Base-by-base conservation (phyloP, 2,797 vertebrate genomes). In the Dallia pectoralis region DNA sequence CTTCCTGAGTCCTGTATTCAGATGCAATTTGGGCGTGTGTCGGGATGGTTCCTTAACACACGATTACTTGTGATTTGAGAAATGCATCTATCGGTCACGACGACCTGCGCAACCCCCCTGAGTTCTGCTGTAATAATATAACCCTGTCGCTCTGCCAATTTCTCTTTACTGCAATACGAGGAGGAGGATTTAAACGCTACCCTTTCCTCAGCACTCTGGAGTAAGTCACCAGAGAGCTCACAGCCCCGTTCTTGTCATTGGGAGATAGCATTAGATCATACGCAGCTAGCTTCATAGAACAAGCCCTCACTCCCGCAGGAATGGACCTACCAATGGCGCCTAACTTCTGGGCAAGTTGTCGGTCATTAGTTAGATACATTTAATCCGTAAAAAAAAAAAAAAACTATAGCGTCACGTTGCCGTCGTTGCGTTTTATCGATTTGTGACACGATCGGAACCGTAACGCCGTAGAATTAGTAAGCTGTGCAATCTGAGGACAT, bases 171-270 rank as follows among this genome's bases (percentile, higher is more conserved):
- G n/a, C n/a, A 22, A 56, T 19, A 56, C 9, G 51, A 56, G 51
- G 51, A 56, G 16, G 51, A 56, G n/a, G 51, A 56, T 22, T 56
- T 9, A 56, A 56, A n/a, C n/a, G n/a, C 51, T 56, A 56, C 22
- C 51, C 51, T 56, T 56, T n/a, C 51, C n/a, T 56, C 51, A 8
- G 51, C 51, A 56, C n/a, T 56, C 51, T 56, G 51, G 51, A 56
- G 51, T n/a, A 56, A 56, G n/a, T n/a, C n/a, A 19, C 51, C 11
- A 19, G n/a, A 56, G 51, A 56, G 51, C 51, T 22, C 22, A 40
- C 51, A 56, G n/a, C 51, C n/a, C n/a, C n/a, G n/a, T n/a, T 56
- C 51, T 22, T 56, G 51, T 22, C 51, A 22, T 56, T 56, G 51
- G 51, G 51, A 56, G 51, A 56, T 56, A 56, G 36, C 36, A 40